phyloP scores from a whole-genome alignment of 2,113 vertebrate genomes.

The Rhabdornis inornatus region DNA sequence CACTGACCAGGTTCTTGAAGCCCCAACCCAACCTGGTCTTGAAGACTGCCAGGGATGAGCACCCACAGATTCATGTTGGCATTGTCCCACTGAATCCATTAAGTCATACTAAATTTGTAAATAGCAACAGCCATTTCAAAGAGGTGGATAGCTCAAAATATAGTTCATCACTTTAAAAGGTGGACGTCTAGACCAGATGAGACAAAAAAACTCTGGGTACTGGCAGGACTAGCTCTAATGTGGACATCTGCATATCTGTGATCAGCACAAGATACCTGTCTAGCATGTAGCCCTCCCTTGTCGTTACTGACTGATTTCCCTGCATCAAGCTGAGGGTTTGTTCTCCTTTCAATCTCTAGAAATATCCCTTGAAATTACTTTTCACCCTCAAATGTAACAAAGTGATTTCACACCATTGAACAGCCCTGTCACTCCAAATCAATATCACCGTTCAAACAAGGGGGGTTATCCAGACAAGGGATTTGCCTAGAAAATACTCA shows the following conservation, averaged over 20 bases:
- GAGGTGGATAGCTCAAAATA: neutral
- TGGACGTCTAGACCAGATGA: neutral
- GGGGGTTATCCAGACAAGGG: neutral
- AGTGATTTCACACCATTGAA: neutral
- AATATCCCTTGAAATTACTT: neutral
- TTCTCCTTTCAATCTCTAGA: neutral
- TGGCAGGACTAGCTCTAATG: neutral
- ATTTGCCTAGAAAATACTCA: neutral
- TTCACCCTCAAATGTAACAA: neutral
- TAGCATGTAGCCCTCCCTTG: neutral
- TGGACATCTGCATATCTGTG: neutral
- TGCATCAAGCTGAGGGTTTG: accelerated
- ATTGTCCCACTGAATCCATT: neutral
- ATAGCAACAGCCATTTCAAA: neutral
- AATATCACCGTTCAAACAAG: neutral
- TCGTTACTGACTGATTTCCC: neutral
- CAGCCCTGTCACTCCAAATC: neutral
- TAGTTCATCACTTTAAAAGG: neutral
- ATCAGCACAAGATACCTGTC: neutral
- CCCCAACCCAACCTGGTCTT: neutral
- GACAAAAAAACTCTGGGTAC: neutral
- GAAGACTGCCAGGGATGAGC: too few species aligned
- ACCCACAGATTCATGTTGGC: neutral
- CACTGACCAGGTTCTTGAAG: neutral
- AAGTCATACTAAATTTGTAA: neutral